Evolutionary conservation across 2,113 vertebrate genomes (phyloP).

Genomic region (Nettapus auritus): DNA sequence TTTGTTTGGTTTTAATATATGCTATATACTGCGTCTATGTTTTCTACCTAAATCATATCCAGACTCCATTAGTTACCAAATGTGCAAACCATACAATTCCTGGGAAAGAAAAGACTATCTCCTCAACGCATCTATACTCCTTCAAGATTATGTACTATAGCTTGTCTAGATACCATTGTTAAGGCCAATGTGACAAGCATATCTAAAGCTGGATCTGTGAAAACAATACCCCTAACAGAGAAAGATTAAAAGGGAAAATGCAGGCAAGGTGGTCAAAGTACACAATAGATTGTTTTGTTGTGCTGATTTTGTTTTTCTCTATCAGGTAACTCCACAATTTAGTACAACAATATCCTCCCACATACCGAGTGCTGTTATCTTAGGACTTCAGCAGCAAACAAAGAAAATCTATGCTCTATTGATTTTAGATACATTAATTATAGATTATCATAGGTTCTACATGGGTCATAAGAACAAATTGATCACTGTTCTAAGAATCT

Average conservation of each 20-base stretch:
- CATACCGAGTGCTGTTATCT: background rate
- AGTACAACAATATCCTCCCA: background rate
- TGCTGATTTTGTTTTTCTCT: background rate
- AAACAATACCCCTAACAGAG: background rate
- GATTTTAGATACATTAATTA: background rate
- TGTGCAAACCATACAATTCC: background rate
- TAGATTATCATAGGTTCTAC: background rate
- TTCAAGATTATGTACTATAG: background rate
- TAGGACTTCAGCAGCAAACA: background rate
- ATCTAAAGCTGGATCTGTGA: background rate
- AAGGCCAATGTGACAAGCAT: background rate
- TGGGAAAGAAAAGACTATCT: background rate
- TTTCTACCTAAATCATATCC: background rate
- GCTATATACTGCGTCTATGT: background rate
- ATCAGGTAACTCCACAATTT: background rate
- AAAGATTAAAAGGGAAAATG: background rate
- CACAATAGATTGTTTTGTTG: background rate
- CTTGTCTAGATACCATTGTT: background rate
- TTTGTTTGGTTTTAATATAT: background rate
- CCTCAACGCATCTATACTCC: background rate
- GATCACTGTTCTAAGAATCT: background rate
- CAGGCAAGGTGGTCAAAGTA: background rate
- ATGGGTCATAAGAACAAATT: background rate
- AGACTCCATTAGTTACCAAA: background rate
- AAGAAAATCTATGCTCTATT: conserved; percentile 25